Percentiles rank a stretch among this genome's conserved stretches.
Conservation (phyloP, 2,888 invertebrate species). For the Eutolmus rufibarbis region DNA sequence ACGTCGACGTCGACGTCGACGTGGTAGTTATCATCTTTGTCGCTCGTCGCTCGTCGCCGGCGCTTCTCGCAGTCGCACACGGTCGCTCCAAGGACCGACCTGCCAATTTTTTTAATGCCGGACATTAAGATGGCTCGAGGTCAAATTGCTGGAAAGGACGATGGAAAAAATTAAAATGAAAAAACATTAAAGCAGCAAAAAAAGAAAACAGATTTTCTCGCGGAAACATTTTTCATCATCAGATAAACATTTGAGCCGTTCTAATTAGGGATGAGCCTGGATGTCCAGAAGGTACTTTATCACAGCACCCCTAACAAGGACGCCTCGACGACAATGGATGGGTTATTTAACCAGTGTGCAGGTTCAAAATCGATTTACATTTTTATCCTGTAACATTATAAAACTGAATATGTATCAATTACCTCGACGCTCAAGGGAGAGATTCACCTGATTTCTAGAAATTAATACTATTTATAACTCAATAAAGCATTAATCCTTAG, state of each 20-base stretch:
- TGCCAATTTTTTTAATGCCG: constrained; percentile 30
- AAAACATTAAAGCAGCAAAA: not conserved
- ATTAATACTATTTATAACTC: not conserved
- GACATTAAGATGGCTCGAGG: constrained; percentile 24
- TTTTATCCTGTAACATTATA: not conserved
- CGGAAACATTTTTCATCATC: constrained; percentile 16
- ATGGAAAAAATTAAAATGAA: not conserved
- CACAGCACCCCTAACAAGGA: not conserved
- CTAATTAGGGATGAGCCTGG: not conserved
- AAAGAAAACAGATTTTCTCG: not conserved
- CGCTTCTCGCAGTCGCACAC: not conserved
- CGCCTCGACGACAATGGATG: not conserved
- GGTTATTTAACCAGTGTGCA: not conserved
- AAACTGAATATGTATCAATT: not conserved
- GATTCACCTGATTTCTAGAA: not conserved
- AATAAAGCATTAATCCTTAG: not conserved
- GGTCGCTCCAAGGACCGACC: not conserved
- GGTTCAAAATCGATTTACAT: not conserved
- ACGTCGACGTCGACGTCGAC: not conserved
- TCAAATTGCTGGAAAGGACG: constrained; percentile 27
- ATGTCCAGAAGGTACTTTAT: not conserved
- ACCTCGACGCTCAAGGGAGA: not conserved
- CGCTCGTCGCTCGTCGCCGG: not conserved
- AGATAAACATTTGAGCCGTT: constrained; percentile 4
- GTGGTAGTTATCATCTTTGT: not conserved